Conservation (phyloP, 2,888 invertebrate species). For the Clunio marinus region DNA sequence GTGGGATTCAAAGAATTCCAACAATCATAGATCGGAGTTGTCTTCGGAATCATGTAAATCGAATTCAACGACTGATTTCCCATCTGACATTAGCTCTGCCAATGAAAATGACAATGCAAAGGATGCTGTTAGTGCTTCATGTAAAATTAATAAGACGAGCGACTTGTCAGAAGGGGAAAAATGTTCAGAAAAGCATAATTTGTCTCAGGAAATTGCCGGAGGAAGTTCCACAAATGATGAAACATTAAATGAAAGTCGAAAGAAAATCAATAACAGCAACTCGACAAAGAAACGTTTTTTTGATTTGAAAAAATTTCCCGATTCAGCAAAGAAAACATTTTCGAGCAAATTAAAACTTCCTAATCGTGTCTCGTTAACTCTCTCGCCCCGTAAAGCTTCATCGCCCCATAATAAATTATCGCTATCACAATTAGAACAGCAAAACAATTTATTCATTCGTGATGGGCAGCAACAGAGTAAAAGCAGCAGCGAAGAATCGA, state of each 20-base stretch:
- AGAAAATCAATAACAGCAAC: constrained; percentile 32
- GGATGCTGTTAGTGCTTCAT: constrained; percentile 1
- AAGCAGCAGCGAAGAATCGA: neutral
- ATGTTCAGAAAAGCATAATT: constrained; percentile 35
- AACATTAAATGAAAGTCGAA: neutral
- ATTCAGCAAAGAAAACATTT: constrained; percentile 31
- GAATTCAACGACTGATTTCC: constrained; percentile 37
- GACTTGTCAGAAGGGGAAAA: neutral
- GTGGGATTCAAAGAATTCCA: constrained; percentile 68
- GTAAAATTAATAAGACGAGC: constrained; percentile 21
- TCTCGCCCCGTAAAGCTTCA: neutral
- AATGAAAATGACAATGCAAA: constrained; percentile 1
- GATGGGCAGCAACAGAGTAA: constrained; percentile 32
- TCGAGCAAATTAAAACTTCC: constrained; percentile 22
- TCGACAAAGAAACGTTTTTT: constrained; percentile 8
- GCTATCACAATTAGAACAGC: constrained; percentile 28
- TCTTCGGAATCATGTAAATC: constrained; percentile 49
- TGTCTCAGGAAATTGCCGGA: constrained; percentile 42
- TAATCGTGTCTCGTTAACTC: constrained; percentile 26
- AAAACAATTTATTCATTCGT: constrained; percentile 37
- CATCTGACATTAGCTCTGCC: neutral
- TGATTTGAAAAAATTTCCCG: constrained; percentile 15
- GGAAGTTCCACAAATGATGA: constrained; percentile 41
- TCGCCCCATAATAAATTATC: constrained; percentile 8
- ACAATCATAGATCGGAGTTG: constrained; percentile 59